phyloP scores from a whole-genome alignment of 2,797 vertebrate genomes.

The Ptychadena robeensis region DNA sequence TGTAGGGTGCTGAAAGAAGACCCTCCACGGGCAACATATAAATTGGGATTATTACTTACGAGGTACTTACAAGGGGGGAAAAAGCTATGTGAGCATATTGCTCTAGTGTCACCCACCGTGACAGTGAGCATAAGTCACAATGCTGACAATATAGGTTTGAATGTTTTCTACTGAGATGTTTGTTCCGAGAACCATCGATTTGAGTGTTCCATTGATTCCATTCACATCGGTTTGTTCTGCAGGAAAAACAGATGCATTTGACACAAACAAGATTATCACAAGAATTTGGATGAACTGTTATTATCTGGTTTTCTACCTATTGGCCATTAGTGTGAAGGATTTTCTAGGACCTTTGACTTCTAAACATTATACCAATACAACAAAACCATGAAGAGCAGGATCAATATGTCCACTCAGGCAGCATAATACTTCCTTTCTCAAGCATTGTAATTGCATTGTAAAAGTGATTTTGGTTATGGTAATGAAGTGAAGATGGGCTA shows the following conservation, averaged over 20 bases:
- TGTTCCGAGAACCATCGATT: too few relatives aligned
- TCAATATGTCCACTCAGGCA: conserved; percentile 50
- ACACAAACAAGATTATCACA: neutral
- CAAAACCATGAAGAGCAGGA: conserved; percentile 33
- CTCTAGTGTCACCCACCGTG: too few relatives aligned
- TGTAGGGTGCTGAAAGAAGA: too few relatives aligned
- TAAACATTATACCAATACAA: conserved; percentile 39
- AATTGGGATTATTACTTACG: too few relatives aligned
- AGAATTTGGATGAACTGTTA: neutral
- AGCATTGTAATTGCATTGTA: conserved; percentile 41
- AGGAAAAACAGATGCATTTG: neutral
- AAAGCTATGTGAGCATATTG: too few relatives aligned
- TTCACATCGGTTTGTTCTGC: too few relatives aligned
- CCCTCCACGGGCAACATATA: too few relatives aligned
- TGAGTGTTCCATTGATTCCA: too few relatives aligned
- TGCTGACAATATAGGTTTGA: too few relatives aligned
- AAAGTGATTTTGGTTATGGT: conserved; percentile 32
- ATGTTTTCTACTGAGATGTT: too few relatives aligned
- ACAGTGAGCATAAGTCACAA: too few relatives aligned
- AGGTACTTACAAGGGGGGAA: too few relatives aligned
- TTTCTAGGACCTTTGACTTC: conserved; percentile 23
- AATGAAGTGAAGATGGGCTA: conserved; percentile 27
- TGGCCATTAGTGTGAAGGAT: neutral
- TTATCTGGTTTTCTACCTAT: conserved; percentile 30
- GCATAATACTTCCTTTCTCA: conserved; percentile 40